Conservation (phyloP, 2,113 vertebrate genomes). For the Lampris incognitus region DNA sequence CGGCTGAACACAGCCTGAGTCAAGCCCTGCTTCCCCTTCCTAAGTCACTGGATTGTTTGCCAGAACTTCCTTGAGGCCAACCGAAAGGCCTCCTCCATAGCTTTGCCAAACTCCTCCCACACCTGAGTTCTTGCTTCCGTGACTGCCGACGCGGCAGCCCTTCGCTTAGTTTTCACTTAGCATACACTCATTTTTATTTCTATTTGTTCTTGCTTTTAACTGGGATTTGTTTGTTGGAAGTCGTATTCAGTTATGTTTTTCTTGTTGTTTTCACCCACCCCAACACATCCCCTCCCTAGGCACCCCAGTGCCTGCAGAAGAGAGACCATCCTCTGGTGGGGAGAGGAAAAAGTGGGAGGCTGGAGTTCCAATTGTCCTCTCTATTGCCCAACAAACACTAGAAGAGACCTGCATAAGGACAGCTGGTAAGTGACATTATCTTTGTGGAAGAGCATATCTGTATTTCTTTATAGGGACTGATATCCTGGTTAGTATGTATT, state of each 20-base stretch:
- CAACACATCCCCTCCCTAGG: constrained; percentile 32
- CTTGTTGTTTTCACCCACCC: too few species aligned
- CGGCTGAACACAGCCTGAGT: too few species aligned
- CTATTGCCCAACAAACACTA: constrained; percentile 84
- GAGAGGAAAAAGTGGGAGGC: constrained; percentile 94
- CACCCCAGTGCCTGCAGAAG: constrained; percentile 57
- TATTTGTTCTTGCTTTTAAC: too few species aligned
- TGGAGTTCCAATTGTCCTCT: constrained; percentile 82
- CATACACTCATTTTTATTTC: too few species aligned
- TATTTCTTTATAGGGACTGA: not conserved
- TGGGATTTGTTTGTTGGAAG: not conserved
- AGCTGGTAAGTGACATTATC: constrained; percentile 75
- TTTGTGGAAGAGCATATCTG: not conserved
- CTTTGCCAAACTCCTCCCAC: too few species aligned
- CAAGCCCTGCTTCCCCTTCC: too few species aligned
- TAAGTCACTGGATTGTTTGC: too few species aligned
- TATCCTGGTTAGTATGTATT: not conserved
- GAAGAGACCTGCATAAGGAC: constrained; percentile 84
- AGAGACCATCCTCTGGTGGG: constrained; percentile 66
- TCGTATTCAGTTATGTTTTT: not conserved
- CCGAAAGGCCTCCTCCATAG: too few species aligned
- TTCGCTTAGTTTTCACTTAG: too few species aligned
- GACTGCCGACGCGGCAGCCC: too few species aligned
- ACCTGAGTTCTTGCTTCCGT: too few species aligned
- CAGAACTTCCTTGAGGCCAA: too few species aligned